Evolutionary conservation across 2,888 invertebrate genomes (phyloP), one percentile per base, ranked within the genome.

Genomic region (Exephanes ischioxanthus): DNA sequence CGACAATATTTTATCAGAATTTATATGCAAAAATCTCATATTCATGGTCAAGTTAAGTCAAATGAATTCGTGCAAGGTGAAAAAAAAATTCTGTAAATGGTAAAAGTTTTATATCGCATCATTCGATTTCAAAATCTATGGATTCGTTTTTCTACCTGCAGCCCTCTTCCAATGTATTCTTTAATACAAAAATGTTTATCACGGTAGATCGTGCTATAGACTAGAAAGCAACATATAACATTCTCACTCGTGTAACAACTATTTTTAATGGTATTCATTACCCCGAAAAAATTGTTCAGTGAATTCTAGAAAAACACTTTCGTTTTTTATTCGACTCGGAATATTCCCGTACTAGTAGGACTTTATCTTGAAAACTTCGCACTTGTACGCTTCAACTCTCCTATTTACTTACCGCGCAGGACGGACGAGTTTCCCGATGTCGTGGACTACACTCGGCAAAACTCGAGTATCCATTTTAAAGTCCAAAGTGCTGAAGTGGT

Each of bases 381-480:
- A 76, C 76, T 81, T 70, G 61, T 30, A 66, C 41, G 33, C 67
- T 67, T 51, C 22, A 67, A 71, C 72, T 83, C 72, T 22, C 16
- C 77, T 77, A 77, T 83, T 83, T 83, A 83, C 82, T 83, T 78
- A 77, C 70, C 63, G 63, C 58, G 45, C 22, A 33, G 48, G 19
- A 71, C 58, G 22, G 58, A 51, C 45, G 82, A 83, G 66, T 83
- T 77, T 83, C 82, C 45, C 82, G 67, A 78, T 83, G 72, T 83
- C 48, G 77, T 53, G 48, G 77, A 53, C 70, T 66, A 53, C 82
- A 77, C 77, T 83, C 72, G 71, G 82, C 82, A 72, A 77, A 83
- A 83, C 77, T 83, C 71, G 71, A 77, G 77, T 82, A 77, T 82
- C 77, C 71, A 77, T 83, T 83, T 83, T 83, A 71, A 77, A 83